Evolutionary conservation across 2,797 vertebrate genomes (phyloP).

Genomic region (Lacerta agilis): DNA sequence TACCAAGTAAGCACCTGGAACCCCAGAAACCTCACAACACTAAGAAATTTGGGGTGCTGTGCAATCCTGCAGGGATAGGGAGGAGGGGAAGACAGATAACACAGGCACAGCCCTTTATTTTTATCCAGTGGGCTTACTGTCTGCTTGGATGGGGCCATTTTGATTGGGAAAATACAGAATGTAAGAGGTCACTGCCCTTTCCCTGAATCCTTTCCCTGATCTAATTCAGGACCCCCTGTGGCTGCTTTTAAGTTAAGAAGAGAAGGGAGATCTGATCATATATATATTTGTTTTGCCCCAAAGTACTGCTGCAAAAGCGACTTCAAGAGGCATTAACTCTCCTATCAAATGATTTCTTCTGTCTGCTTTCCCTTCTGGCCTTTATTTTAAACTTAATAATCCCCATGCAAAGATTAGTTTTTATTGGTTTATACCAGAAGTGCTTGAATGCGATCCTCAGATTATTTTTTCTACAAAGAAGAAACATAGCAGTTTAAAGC

Average conservation of each 20-base stretch:
- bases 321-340: neutral
- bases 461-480: conserved; percentile 10
- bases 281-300: neutral
- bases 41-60: too few species aligned
- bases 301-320: neutral
- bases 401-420: neutral
- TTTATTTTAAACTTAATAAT: conserved; percentile 23
- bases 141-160: neutral
- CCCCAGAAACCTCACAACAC: too few species aligned
- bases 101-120: neutral
- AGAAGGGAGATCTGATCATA: neutral
- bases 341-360: neutral
- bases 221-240: neutral
- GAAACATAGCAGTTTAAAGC: conserved; percentile 11
- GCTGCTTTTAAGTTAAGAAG: neutral
- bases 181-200: neutral
- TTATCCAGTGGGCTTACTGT: neutral
- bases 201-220: too few species aligned
- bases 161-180: neutral
- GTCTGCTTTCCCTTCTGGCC: neutral
- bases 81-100: neutral
- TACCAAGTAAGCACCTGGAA: too few species aligned
- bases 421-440: conserved; percentile 13
- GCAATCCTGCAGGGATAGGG: neutral
- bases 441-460: neutral